Base-by-base conservation (phyloP, 2,888 invertebrate species). In the Drosophila ochracea region DNA sequence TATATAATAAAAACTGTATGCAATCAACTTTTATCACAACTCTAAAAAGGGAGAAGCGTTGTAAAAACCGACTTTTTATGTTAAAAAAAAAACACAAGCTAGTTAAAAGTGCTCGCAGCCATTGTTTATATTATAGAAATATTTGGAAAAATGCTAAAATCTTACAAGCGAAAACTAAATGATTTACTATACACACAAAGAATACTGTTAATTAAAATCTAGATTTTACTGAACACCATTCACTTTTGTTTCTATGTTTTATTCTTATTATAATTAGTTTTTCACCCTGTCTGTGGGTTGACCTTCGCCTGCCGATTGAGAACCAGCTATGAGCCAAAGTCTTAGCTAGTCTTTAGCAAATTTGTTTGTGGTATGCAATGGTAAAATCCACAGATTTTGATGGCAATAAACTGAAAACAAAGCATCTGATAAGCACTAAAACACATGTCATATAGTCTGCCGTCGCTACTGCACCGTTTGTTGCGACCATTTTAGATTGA, bases 401-500 rank as follows among this genome's bases (percentile, higher is more conserved):
- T 65, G 61, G 39, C 81, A 69, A 77, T 76, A 76, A 77, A 59
- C 67, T 47, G 10, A 54, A 76, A 64, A 64, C 73, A 69, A 78
- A 66, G 50, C 72, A 83, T 76, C 83, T 66, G 81, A 82, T 80
- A 82, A 76, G 52, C 63, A 10, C 39, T 19, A 53, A 63, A 82
- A 83, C 82, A 82, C 80, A 84, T 84, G 85, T 84, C 76, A 73
- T 62, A 60, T 41, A 66, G 60, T 52, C 68, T 52, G 58, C 58
- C 54, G 64, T 7, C 47, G 69, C 62, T 58, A 57, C 41, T 39
- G 39, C 28, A 73, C 13, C 43, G 28, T 58, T 31, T 57, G 30
- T 13, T 30, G 54, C 16, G 35, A 35, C 61, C 47, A 70, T 59
- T 71, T 52, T 43, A 58, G 31, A 58, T 67, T 41, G 19, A 30